phyloP scores from a whole-genome alignment of 2,888 invertebrate species.

The Melanargia galathea region DNA sequence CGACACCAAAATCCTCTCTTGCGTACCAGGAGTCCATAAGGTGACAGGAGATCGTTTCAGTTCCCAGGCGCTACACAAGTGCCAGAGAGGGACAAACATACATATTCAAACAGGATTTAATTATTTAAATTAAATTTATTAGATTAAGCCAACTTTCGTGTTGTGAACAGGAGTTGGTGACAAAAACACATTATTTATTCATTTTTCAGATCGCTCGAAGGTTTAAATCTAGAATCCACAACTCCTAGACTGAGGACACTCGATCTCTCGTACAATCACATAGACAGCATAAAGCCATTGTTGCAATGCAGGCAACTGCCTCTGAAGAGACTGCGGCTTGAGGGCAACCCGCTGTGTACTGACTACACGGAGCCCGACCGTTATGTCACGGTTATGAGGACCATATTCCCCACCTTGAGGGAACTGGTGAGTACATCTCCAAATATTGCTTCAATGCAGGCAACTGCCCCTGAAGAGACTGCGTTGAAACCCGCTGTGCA shows the following conservation, averaged over 20 bases:
- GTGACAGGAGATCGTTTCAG: too few species aligned
- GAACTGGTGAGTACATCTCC: slow-evolving; percentile 71
- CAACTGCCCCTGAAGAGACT: slow-evolving; percentile 49
- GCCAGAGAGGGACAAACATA: too few species aligned
- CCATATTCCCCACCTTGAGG: slow-evolving; percentile 76
- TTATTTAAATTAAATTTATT: too few species aligned
- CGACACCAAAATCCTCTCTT: too few species aligned
- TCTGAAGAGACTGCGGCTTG: slow-evolving; percentile 80
- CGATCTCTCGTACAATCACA: slow-evolving; percentile 60
- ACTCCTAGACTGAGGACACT: slow-evolving; percentile 57
- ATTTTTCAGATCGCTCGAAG: slow-evolving; percentile 56
- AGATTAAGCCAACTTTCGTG: too few species aligned
- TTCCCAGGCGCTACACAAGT: too few species aligned
- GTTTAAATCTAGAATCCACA: slow-evolving; percentile 51
- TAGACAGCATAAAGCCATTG: slow-evolving; percentile 50
- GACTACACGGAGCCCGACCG: slow-evolving; percentile 81
- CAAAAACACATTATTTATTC: background rate
- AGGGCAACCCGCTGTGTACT: slow-evolving; percentile 87
- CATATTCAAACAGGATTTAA: too few species aligned
- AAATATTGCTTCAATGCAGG: background rate
- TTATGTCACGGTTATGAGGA: slow-evolving; percentile 81
- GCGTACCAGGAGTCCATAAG: too few species aligned
- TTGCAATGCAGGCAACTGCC: slow-evolving; percentile 61
- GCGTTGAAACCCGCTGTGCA: slow-evolving; percentile 87
- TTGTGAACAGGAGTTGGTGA: too few species aligned